Evolutionary conservation across 2,888 invertebrate species (phyloP), one percentile per base, ranked within the genome.

Genomic region (Blastobasis adustella): DNA sequence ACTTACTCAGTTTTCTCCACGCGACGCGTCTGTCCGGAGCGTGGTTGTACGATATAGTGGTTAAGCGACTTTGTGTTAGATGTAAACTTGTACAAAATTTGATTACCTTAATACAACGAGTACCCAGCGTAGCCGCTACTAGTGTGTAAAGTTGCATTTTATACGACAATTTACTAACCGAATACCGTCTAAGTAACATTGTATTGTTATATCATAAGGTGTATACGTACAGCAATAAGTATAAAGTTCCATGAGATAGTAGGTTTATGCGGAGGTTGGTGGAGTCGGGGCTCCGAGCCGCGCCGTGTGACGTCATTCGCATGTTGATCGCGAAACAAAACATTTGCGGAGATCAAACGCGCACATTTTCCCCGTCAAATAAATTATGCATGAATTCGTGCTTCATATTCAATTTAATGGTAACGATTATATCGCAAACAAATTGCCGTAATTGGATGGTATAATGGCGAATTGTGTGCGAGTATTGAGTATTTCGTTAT

Each of bases 21-120:
- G 10, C 40, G 57, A 52, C 56, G 49, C 48, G 48, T 63, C 66
- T 71, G 69, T 69, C 71, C 71, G 61, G 54, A 50, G 54, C 23
- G 50, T 58, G 49, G 50, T 51, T 61, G 60, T 69, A 65, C 58
- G 54, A 62, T 61, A 62, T 56, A 58, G 50, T 23, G 1, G 23
- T 23, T 23, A 23, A 23, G 23, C 23, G 23, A 38, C 55, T 58
- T 45, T 47, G 48, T 67, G 55, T 52, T 60, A 54, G 58, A 62
- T 70, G 64, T 71, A 69, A 71, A 71, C 52, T 62, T 82, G 80
- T 80, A 82, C 67, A 76, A 73, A 68, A 52, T 62, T 41, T 68
- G 63, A 65, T 71, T 66, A 66, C 56, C 60, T 65, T 63, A 66
- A 56, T 51, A 80, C 80, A 82, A 80, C 82, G 81, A 82, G 72